Percentiles rank a stretch among this genome's conserved stretches.
These are phyloP conservation scores for Oreotragus oreotragus DNA, from an alignment of 2,113 vertebrate genomes.

Conservation along the genomic window DNA sequence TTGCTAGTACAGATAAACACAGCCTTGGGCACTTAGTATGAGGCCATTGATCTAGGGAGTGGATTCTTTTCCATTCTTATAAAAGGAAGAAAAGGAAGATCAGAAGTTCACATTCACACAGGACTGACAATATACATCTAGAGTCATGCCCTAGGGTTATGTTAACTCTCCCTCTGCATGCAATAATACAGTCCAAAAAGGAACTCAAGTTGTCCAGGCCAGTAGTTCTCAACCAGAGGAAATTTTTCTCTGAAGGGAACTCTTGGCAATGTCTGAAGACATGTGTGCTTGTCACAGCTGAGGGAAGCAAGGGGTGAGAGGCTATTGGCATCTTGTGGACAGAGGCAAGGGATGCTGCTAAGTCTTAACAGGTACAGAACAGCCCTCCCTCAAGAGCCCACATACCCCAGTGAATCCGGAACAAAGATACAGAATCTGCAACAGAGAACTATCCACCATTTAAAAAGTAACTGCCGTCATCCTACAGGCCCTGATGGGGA, in stretches of 20 bases:
- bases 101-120: not conserved
- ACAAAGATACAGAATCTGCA: not conserved
- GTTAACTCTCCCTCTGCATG: not conserved
- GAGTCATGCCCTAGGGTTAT: not conserved
- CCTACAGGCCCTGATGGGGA: not conserved
- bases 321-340: not conserved
- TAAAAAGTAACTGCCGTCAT: not conserved
- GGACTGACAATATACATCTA: not conserved
- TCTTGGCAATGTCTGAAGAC: not conserved
- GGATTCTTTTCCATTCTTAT: conserved; percentile 6
- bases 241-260: not conserved
- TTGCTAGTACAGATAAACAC: not conserved
- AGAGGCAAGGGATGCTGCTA: not conserved
- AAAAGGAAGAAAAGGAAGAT: not conserved
- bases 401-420: not conserved
- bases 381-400: not conserved
- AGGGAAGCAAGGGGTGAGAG: not conserved
- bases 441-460: not conserved
- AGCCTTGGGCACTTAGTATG: not conserved
- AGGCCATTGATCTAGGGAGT: not conserved
- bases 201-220: not conserved
- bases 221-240: not conserved
- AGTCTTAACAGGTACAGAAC: not conserved
- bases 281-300: not conserved
- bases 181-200: not conserved